Base-by-base conservation (phyloP, 1,140 invertebrate genomes). In the Ruditapes philippinarum region DNA sequence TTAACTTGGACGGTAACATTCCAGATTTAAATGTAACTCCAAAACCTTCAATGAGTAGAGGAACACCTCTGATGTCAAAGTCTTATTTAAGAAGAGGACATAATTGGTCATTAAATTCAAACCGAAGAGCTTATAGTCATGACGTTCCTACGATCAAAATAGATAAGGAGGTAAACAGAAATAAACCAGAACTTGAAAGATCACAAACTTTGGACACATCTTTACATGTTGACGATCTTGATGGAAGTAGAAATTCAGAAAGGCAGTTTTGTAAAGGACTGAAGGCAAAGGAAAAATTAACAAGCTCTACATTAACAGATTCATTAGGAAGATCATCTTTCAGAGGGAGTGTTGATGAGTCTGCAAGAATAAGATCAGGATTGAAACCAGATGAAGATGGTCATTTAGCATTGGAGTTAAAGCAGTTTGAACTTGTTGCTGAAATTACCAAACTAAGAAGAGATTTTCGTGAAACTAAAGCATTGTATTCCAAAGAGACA, bases 401-500 rank as follows among this genome's bases (percentile, higher is more conserved):
- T 1, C 79, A 89, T 80, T 82, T 86, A 17, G 73, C 89, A 17
- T 68, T 89, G 31, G 91, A 89, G 81, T 76, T 65, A 9, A 88
- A 90, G 87, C 91, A 91, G 85, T 90, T 89, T 88, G 92, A 92
- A 89, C 89, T 94, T 54, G 85, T 93, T 12, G 92, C 92, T 82
- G 94, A 94, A 88, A 91, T 94, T 49, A 84, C 91, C 0, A 76
- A 91, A 36, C 73, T 94, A 0, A 83, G 91, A 33, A 89, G 89
- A 60, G 92, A 92, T 28, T 82, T 94, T 14, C 90, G 91, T n/a
- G 92, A 94, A 79, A 94, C 93, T 28, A 94, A 94, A 85, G 91
- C 92, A 42, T 86, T 94, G 5, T 94, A 94, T 90, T 90, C 90
- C n/a, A 89, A 92, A 57, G 94, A 95, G 85, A 94, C 91, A 70